Conservation (phyloP, 92 coral and sea anemone species). For the Porites divaricata region DNA sequence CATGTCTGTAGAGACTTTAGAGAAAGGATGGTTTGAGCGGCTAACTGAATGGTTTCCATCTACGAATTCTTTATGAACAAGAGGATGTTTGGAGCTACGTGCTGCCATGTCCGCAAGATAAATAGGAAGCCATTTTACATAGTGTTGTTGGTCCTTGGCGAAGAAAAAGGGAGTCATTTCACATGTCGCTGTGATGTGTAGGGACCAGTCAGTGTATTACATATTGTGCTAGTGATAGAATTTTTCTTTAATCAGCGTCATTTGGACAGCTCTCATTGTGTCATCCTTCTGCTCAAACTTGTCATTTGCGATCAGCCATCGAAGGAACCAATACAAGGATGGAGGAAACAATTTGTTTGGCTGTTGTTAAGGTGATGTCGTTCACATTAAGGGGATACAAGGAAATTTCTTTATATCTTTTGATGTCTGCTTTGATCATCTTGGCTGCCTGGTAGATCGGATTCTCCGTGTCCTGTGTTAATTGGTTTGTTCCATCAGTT, state of each 20-base stretch:
- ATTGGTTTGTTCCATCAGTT: background rate
- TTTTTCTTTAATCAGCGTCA: constrained; percentile 15
- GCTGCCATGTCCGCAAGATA: too few species aligned
- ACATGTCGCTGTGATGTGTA: too few species aligned
- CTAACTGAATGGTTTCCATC: constrained; percentile 13
- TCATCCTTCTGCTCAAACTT: constrained; percentile 1
- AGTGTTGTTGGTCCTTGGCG: too few species aligned
- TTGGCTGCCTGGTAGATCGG: constrained; percentile 22
- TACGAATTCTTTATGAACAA: background rate
- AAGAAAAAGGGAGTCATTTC: too few species aligned
- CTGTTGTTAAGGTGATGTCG: constrained; percentile 23
- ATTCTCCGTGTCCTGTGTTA: background rate
- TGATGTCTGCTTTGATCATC: constrained; percentile 19
- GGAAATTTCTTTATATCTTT: background rate
- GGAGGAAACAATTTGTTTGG: constrained; percentile 12
- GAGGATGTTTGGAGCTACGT: too few species aligned
- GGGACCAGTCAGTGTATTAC: too few species aligned
- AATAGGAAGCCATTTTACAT: too few species aligned
- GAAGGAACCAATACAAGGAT: constrained; percentile 16
- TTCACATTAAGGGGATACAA: constrained; percentile 16
- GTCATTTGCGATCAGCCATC: constrained; percentile 35
- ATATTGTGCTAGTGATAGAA: too few species aligned
- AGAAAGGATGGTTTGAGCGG: too few species aligned
- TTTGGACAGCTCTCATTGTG: constrained; percentile 3
- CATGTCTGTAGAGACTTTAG: constrained; percentile 58